These are phyloP conservation scores for Agrypnia vestita DNA, from an alignment of 1,140 invertebrate genomes.

Conservation along the genomic window DNA sequence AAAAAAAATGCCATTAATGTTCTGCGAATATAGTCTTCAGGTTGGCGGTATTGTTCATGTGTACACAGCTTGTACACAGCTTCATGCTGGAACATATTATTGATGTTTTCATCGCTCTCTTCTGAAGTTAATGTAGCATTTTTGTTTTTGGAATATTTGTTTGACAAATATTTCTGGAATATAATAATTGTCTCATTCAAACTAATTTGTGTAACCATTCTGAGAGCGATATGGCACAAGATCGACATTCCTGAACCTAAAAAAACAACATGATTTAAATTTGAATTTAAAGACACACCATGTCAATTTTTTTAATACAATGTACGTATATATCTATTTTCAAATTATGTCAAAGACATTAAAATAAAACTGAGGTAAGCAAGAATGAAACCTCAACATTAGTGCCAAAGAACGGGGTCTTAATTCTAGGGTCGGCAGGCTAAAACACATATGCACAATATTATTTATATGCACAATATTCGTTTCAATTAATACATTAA, in stretches of 20 bases:
- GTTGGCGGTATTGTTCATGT: constrained; percentile 71
- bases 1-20: constrained; percentile 80
- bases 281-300: too few species aligned
- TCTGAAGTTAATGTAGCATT: neutral
- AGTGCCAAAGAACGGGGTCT: too few species aligned
- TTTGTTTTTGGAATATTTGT: constrained; percentile 7
- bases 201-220: constrained; percentile 76
- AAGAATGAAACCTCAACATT: too few species aligned
- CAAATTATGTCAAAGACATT: too few species aligned
- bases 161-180: constrained; percentile 61
- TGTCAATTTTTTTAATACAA: too few species aligned
- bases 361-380: too few species aligned
- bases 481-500: too few species aligned
- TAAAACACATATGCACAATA: too few species aligned
- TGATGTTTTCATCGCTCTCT: constrained; percentile 51
- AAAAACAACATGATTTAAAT: constrained; percentile 12
- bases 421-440: too few species aligned
- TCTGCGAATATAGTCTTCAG: constrained; percentile 77
- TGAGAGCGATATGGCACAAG: constrained; percentile 76
- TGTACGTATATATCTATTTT: too few species aligned
- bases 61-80: constrained; percentile 76
- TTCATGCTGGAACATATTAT: constrained; percentile 43
- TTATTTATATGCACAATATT: too few species aligned
- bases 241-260: constrained; percentile 78
- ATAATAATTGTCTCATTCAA: constrained; percentile 68